Base-by-base conservation (phyloP, 2,113 vertebrate species). In the Marcusenius ussheri region DNA sequence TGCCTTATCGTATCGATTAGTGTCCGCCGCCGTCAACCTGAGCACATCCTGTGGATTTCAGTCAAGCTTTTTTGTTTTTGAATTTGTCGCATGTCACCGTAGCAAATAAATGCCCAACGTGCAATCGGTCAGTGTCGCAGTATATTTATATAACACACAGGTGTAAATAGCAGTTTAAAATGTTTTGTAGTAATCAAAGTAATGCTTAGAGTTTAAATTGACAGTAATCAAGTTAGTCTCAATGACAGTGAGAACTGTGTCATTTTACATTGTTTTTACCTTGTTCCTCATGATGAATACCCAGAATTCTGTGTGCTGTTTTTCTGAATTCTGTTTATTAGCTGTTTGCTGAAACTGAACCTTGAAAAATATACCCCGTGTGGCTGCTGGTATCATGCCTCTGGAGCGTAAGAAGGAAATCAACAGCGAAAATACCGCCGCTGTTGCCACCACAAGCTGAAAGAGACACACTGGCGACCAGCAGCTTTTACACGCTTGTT, bases 401-500 rank as follows among this genome's bases (percentile, higher is more conserved):
- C 3, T 39, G 49, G 49, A 51, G 85, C 17, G 0, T 53, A 53
- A 51, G 49, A 53, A 19, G 9, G 27, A 87, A 53, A 53, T 31
- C 11, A 42, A 0, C 47, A 35, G n/a, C 47, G n/a, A 56, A 56
- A n/a, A 31, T 46, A 46, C 58, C 56, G 10, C n/a, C 42, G 5
- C n/a, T 35, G 35, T 88, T 66, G 46, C 91, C 92, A 93, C 93
- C 92, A 87, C 77, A 19, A 83, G 94, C 93, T 89, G 89, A 93
- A 88, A 62, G 88, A 45, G 91, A 91, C 89, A 91, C 56, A 83
- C 39, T 91, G 86, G 92, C 92, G 88, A 90, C 31, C 35, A 87
- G 66, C 35, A 88, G 70, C 39, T 74, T 83, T 88, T 90, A 62
- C 91, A 91, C 91, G 93, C 93, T 93, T 92, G 92, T 94, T 93